Percentiles rank a stretch among this genome's conserved stretches.
Evolutionary conservation across 2,888 invertebrate species (phyloP).

Genomic region (Diplolepis rosae): DNA sequence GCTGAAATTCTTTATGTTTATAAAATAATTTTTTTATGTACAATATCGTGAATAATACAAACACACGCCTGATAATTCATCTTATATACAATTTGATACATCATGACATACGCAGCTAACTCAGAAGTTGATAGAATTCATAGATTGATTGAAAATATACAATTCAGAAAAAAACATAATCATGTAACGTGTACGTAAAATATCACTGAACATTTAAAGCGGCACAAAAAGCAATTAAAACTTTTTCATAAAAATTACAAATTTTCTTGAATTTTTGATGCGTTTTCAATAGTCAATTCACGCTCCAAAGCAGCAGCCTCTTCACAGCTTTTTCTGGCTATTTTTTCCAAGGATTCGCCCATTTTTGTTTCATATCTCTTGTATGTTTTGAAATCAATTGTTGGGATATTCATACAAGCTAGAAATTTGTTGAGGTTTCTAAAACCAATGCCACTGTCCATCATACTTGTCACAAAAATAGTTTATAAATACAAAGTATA

Average conservation of each 20-base stretch:
- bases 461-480: constrained; percentile 2
- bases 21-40: too few relatives aligned
- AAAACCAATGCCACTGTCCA: constrained; percentile 27
- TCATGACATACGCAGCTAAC: too few relatives aligned
- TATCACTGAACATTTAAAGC: too few relatives aligned
- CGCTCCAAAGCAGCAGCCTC: constrained; percentile 10
- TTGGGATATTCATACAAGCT: constrained; percentile 22
- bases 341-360: background rate
- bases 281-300: background rate
- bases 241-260: background rate
- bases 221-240: too few relatives aligned
- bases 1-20: too few relatives aligned
- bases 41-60: too few relatives aligned
- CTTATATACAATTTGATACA: too few relatives aligned
- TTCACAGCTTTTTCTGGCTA: constrained; percentile 14
- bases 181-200: background rate
- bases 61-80: too few relatives aligned
- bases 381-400: background rate
- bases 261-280: background rate
- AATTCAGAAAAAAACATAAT: background rate
- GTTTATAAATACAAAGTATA: too few relatives aligned
- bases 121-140: too few relatives aligned
- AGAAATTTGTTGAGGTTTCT: background rate
- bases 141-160: too few relatives aligned
- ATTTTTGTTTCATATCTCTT: constrained; percentile 25